phyloP scores from a whole-genome alignment of 2,113 vertebrate species.

The Menidia beryllina region DNA sequence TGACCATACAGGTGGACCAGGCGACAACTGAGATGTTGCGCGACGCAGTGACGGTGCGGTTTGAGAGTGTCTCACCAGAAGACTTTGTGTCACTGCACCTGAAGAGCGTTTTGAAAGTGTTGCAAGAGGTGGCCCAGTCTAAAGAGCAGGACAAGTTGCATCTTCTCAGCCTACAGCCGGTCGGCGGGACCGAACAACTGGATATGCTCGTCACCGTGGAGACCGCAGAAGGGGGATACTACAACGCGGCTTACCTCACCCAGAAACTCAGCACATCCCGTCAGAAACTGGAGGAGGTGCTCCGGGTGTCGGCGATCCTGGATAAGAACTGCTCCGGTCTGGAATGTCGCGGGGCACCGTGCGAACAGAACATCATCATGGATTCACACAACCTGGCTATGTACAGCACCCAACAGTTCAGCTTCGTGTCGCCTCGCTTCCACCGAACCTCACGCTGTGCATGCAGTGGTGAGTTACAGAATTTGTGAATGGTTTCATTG shows the following conservation, averaged over 20 bases:
- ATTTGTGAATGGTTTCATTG: neutral
- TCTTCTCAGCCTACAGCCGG: conserved; percentile 95
- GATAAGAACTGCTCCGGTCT: conserved; percentile 97
- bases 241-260: conserved; percentile 93
- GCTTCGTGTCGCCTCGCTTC: conserved; percentile 95
- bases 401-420: conserved; percentile 93
- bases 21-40: conserved; percentile 89
- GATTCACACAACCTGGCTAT: conserved; percentile 93
- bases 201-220: conserved; percentile 94
- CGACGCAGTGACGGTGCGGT: conserved; percentile 93
- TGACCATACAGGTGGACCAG: conserved; percentile 91
- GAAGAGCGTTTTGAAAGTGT: conserved; percentile 86
- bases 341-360: conserved; percentile 93
- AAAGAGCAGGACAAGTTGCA: conserved; percentile 89
- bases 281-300: conserved; percentile 90
- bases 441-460: conserved; percentile 91
- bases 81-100: conserved; percentile 93
- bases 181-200: conserved; percentile 89
- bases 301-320: conserved; percentile 91
- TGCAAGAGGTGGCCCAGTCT: conserved; percentile 85
- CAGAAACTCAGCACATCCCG: conserved; percentile 93
- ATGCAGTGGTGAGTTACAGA: conserved; percentile 88
- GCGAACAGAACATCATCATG: conserved; percentile 90
- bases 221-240: conserved; percentile 86
- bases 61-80: conserved; percentile 90